phyloP scores from a whole-genome alignment of 2,113 vertebrate genomes.

The Paradisaea rubra region DNA sequence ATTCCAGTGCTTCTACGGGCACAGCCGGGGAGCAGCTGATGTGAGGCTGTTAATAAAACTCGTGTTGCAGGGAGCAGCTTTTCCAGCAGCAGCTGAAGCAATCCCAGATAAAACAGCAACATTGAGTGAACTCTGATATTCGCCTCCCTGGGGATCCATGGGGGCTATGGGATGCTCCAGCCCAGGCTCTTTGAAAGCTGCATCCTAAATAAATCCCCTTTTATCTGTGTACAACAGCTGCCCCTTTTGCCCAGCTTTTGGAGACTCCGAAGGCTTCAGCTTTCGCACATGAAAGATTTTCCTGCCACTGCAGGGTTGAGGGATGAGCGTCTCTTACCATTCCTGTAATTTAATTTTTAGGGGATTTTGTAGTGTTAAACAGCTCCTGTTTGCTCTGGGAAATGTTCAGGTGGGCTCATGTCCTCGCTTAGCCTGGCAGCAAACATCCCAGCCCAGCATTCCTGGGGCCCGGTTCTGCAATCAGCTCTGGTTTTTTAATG shows the following conservation, averaged over 20 bases:
- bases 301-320: not conserved
- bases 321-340: rapidly evolving
- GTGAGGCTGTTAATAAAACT: not conserved
- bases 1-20: not conserved
- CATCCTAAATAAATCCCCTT: not conserved
- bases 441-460: not conserved
- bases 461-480: rapidly evolving
- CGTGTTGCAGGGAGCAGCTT: not conserved
- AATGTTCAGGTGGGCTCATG: not conserved
- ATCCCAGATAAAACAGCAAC: not conserved
- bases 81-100: not conserved
- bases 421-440: not conserved
- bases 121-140: not conserved
- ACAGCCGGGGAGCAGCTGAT: not conserved
- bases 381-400: not conserved
- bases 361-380: not conserved
- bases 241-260: not conserved
- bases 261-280: not conserved
- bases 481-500: not conserved
- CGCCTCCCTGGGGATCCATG: rapidly evolving
- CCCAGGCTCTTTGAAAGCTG: not conserved
- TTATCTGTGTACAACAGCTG: not conserved
- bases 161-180: not conserved
- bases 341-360: not conserved
- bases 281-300: not conserved